phyloP scores from a whole-genome alignment of 2,888 invertebrate genomes.

The Ectropis crepuscularia region DNA sequence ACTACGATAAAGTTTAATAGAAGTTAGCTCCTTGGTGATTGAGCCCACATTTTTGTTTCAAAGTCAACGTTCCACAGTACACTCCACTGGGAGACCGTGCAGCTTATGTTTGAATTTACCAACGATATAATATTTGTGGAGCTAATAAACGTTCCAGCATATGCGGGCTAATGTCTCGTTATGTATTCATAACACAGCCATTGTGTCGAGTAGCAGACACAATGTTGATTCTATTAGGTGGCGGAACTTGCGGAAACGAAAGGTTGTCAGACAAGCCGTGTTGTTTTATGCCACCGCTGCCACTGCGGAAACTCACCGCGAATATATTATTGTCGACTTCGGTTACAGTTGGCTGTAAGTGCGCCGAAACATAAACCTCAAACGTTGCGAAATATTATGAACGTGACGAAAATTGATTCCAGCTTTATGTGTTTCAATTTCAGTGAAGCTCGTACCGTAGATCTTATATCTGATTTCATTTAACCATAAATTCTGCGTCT shows the following conservation, averaged over 20 bases:
- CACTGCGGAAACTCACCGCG: slow-evolving; percentile 45
- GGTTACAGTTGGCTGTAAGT: slow-evolving; percentile 9
- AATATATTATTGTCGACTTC: slow-evolving; percentile 46
- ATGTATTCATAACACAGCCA: slow-evolving; percentile 75
- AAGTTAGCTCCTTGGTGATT: not conserved
- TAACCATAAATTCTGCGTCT: not conserved
- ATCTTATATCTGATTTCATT: slow-evolving; percentile 1
- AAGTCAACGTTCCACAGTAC: slow-evolving; percentile 4
- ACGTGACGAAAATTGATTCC: slow-evolving; percentile 7
- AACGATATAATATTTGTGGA: slow-evolving; percentile 64
- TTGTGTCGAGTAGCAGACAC: slow-evolving; percentile 70
- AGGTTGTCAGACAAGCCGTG: slow-evolving; percentile 62
- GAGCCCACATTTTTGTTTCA: slow-evolving; percentile 1
- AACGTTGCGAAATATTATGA: slow-evolving; percentile 7
- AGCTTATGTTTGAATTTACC: slow-evolving; percentile 51
- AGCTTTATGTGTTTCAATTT: slow-evolving; percentile 15
- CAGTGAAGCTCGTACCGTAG: slow-evolving; percentile 9
- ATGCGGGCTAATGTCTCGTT: slow-evolving; percentile 75
- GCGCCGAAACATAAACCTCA: slow-evolving; percentile 11
- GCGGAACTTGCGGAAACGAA: slow-evolving; percentile 72
- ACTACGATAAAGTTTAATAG: not conserved
- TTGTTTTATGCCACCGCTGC: slow-evolving; percentile 54
- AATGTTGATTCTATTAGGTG: slow-evolving; percentile 73
- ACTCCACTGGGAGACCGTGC: slow-evolving; percentile 39
- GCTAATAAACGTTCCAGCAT: slow-evolving; percentile 71